These are phyloP conservation scores for Hoplodrina blanda DNA, from an alignment of 2,888 invertebrate species.

Conservation along the genomic window DNA sequence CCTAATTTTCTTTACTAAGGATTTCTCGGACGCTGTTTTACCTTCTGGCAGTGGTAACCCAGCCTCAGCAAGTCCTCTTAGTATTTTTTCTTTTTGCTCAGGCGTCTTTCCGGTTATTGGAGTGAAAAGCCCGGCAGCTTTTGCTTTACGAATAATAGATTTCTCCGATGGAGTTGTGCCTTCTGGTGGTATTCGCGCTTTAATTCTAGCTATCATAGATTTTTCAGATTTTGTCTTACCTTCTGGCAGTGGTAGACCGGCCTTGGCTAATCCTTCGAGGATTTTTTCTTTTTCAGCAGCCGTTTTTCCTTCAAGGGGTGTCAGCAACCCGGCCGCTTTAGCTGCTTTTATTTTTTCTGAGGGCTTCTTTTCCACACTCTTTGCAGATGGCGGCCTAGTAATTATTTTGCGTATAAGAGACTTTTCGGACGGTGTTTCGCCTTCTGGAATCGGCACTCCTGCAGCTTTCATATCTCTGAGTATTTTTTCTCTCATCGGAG, in stretches of 20 bases:
- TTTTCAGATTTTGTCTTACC: conserved; percentile 61
- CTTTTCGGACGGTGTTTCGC: conserved; percentile 38
- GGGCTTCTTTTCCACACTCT: not conserved
- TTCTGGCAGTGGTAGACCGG: conserved; percentile 36
- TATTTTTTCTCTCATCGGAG: conserved; percentile 62
- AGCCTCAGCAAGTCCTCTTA: conserved; percentile 71
- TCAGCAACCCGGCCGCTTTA: conserved; percentile 28
- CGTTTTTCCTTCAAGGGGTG: conserved; percentile 42
- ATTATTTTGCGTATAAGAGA: conserved; percentile 33
- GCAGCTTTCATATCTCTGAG: conserved; percentile 56
- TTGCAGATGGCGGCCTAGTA: conserved; percentile 1
- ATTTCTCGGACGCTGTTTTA: conserved; percentile 73
- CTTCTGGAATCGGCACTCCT: conserved; percentile 52
- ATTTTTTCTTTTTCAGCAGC: conserved; percentile 31
- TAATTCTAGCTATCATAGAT: conserved; percentile 34
- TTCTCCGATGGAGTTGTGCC: conserved; percentile 63
- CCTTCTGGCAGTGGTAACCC: conserved; percentile 75
- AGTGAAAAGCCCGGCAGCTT: conserved; percentile 71
- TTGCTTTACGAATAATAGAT: conserved; percentile 68
- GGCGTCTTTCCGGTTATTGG: conserved; percentile 71
- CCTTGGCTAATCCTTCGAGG: conserved; percentile 12
- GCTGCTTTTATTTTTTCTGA: conserved; percentile 28
- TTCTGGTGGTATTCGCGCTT: conserved; percentile 31
- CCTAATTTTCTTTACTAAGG: conserved; percentile 69
- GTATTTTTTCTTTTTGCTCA: conserved; percentile 72